Evolutionary conservation across 2,797 vertebrate species (phyloP).

Genomic region (Alectoris magna): DNA sequence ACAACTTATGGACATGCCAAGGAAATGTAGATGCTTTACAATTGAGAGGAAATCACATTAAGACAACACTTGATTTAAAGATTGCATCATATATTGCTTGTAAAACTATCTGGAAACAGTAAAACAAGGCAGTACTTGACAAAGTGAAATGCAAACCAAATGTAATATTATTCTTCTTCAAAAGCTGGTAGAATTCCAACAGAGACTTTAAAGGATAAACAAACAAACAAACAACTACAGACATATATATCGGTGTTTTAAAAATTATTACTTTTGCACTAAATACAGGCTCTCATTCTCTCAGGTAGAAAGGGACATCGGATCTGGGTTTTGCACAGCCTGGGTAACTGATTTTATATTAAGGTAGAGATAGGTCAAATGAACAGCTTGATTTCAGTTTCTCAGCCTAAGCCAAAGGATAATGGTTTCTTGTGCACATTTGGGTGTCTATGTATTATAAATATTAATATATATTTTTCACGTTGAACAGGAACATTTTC

Average conservation of each 20-base stretch:
- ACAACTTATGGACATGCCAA: neutral
- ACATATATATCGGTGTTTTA: neutral
- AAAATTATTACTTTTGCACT: neutral
- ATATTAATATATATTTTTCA: neutral
- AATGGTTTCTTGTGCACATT: neutral
- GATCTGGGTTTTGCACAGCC: neutral
- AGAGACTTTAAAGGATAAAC: neutral
- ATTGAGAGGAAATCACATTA: neutral
- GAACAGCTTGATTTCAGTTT: accelerated
- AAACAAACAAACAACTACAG: neutral
- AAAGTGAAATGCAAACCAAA: neutral
- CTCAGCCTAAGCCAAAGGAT: neutral
- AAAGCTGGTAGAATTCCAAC: neutral
- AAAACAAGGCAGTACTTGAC: neutral
- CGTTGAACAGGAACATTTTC: neutral
- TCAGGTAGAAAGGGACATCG: neutral
- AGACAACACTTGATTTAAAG: neutral
- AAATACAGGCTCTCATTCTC: neutral
- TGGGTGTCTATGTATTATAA: neutral
- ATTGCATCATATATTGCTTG: neutral
- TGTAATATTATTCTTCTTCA: neutral
- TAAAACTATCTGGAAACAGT: neutral
- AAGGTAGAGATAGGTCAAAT: neutral
- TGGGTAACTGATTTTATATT: neutral
- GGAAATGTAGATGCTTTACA: neutral